Percentiles rank a stretch among this genome's conserved stretches.
phyloP scores from a whole-genome alignment of 2,888 invertebrate species.

The Anarsia innoxiella region DNA sequence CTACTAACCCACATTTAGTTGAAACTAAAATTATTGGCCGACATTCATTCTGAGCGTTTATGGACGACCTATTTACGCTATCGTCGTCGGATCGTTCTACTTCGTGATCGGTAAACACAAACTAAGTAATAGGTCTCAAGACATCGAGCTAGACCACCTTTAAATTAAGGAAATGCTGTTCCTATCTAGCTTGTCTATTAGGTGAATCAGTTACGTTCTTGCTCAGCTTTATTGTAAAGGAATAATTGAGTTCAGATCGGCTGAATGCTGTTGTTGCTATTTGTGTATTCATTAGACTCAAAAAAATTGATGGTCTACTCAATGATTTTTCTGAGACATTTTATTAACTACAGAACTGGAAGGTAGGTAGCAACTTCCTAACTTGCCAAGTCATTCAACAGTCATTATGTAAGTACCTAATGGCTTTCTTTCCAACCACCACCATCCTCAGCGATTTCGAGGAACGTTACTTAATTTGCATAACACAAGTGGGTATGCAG shows the following conservation, averaged over 20 bases:
- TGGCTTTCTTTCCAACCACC: conserved; percentile 21
- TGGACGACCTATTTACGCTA: conserved; percentile 63
- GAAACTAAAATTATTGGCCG: conserved; percentile 49
- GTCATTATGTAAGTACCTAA: conserved; percentile 21
- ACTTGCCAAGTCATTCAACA: conserved; percentile 11
- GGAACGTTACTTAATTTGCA: conserved; percentile 41
- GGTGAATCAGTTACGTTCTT: too few relatives aligned
- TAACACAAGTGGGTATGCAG: conserved; percentile 59
- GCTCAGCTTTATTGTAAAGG: too few relatives aligned
- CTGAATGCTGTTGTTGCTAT: too few relatives aligned
- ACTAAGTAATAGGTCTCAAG: conserved; percentile 34
- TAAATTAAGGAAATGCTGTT: too few relatives aligned
- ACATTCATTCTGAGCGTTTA: conserved; percentile 50
- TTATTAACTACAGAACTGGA: too few relatives aligned
- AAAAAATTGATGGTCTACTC: too few relatives aligned
- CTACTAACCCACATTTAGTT: conserved; percentile 66
- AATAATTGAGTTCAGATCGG: too few relatives aligned
- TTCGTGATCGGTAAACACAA: conserved; percentile 36
- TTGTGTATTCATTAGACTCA: too few relatives aligned
- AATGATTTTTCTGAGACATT: too few relatives aligned
- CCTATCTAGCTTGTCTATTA: too few relatives aligned
- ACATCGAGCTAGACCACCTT: conserved; percentile 20
- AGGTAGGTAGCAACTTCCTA: too few relatives aligned
- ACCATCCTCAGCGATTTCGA: conserved; percentile 24
- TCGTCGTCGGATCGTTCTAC: conserved; percentile 66